Evolutionary conservation across 2,113 vertebrate genomes (phyloP), one percentile per base, ranked within the genome.

Genomic region (Clupea harengus): DNA sequence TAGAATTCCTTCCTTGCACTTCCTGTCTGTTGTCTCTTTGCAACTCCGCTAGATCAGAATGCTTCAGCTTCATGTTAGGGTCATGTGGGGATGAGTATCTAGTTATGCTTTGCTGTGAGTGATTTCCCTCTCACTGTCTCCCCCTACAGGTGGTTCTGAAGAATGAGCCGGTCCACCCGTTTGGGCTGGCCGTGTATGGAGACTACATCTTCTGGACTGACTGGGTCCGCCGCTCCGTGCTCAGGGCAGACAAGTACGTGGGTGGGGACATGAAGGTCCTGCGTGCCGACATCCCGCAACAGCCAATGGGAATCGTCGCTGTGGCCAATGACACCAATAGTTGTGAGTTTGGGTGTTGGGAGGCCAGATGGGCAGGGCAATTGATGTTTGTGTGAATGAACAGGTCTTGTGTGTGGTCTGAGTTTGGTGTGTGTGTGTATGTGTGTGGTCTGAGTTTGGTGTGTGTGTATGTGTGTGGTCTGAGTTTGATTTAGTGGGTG

Each of bases 181-280:
- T 99, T 0, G 98, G 98, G 80, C 91, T 99, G 91, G 96, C 98
- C 0, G 98, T 99, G 80, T 99, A 99, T 0, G 98, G 98, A 0
- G 97, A 99, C 83, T 97, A 98, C 92, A 98, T 99, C 92, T 99
- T 99, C 95, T 99, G 98, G 98, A 99, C 98, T 0, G 98, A 99
- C 94, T 99, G 98, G 98, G 98, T 99, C 78, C 96, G 98, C 86
- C 92, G 98, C 82, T 97, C 98, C 0, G 98, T 99, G 88, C 97
- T 99, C 1, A 94, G 98, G 0, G 98, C 97, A 11, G 97, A 98
- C 94, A 99, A 99, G 87, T 97, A 97, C 17, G 95, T 97, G 17
- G 98, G 98, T 64, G 96, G 95, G 0, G 97, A 99, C 91, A 98
- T 99, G 96, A 98, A 98, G 88, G 95, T 99, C 9, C 94, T 99